Base-by-base conservation (phyloP, 2,113 vertebrate species). In the Eleginops maclovinus region DNA sequence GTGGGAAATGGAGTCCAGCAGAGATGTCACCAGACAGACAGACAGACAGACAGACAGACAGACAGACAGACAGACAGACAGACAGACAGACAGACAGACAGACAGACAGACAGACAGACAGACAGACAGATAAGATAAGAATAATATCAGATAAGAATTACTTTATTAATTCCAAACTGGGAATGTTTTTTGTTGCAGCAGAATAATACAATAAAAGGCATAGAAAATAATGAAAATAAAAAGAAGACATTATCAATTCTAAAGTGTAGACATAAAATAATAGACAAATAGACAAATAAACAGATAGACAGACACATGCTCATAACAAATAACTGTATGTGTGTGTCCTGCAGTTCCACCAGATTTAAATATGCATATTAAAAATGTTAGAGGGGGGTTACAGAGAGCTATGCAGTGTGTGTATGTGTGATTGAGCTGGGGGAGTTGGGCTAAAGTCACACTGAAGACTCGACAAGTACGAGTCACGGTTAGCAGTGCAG, bases 1-100 rank as follows among this genome's bases (percentile, higher is more conserved):
- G 85, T 93, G 92, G 94, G 94, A 91, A 93, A 92, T 89, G 70
- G 40, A 93, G 94, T 94, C 61, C 43, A 13, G 16, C 14, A 0
- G 0, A 16, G 9, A 0, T 7, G 9, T n/a, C 15, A 14, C 2
- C 15, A 1, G 55, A 47, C 54, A 65, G 0, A 13, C 47, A 6
- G 22, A 69, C 12, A 49, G 24, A 11, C 49, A 46, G 43, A 44
- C 24, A 46, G 21, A 63, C 10, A 1, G 55, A 41, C 54, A 64
- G 0, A 13, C 46, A 5, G 40, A 68, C 12, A 47, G 24, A 10
- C 47, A 50, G 16, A 19, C 56, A 56, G 21, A 56, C 44, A 51
- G 55, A 50, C 24, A 64, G 62, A 64, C 26, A 64, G 16, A 31
- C 17, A 65, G 44, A 66, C 36, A 41, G 49, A 67, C 14, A 73